Evolutionary conservation across 2,797 vertebrate species (phyloP), one percentile per base, ranked within the genome.

Genomic region (Dallia pectoralis): DNA sequence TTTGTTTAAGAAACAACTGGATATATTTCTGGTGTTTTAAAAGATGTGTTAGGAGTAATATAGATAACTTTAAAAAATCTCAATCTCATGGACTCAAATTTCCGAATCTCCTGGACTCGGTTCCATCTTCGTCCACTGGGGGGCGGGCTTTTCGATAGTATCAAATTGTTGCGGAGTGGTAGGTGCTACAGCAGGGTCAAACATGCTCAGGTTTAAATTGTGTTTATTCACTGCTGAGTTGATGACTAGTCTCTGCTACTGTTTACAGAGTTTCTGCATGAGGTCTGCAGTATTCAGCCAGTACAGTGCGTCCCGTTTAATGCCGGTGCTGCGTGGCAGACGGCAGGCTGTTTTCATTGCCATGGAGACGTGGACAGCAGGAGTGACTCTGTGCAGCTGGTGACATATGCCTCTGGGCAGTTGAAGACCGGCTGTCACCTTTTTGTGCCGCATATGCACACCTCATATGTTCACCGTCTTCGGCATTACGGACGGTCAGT

Each of bases 51-150:
- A 29, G 16, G 59, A 4, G 27, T 63, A 5, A 22, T 56, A 25
- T 63, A 19, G 40, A 44, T 2, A 44, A 44, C 29, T 33, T 64
- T 18, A 14, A 5, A 33, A 64, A 30, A 64, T 7, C 6, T 8
- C 15, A 18, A 16, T 64, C 56, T 25, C 27, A 25, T 29, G 19
- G 25, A 61, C 3, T 64, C 32, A 7, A 6, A 4, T 64, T 29
- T 33, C 11, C 6, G 22, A 9, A 77, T 82, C 87, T 80, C 47
- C 74, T 82, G 83, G 82, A 90, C 84, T 85, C 73, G 75, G 74
- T 71, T 76, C 75, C 62, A 5, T 0, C 18, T 61, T 0, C 47
- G 69, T 76, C 91, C 92, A 85, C 81, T 77, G 87, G 92, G 81
- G 76, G 90, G 91, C n/a, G 89, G 40, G 16, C 69, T 70, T 53